Conservation (phyloP, 2,113 vertebrate species). For the Aphyosemion australe region DNA sequence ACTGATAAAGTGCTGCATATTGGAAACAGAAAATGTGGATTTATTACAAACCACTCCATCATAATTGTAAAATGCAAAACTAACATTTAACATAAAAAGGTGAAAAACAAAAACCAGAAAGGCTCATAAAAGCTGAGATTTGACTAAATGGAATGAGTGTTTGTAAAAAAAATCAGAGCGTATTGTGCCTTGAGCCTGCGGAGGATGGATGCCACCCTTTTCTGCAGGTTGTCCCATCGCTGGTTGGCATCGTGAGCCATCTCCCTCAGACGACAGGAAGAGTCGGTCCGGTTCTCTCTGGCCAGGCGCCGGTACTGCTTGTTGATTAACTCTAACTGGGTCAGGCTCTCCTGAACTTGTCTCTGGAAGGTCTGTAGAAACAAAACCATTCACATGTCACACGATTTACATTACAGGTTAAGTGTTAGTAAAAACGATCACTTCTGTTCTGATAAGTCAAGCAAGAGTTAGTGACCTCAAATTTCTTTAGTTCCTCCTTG, state of each 20-base stretch:
- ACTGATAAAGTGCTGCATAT: constrained; percentile 89
- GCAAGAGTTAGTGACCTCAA: constrained; percentile 83
- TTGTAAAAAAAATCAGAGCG: neutral
- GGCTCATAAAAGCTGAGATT: neutral
- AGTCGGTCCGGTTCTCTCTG: constrained; percentile 94
- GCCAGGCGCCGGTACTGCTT: constrained; percentile 96
- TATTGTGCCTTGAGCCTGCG: constrained; percentile 89
- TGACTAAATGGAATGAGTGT: no score
- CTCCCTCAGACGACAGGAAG: constrained; percentile 84
- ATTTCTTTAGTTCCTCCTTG: constrained; percentile 98
- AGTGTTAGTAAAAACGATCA: neutral
- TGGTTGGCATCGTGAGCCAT: constrained; percentile 94
- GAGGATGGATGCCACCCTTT: constrained; percentile 89
- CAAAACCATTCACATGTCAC: constrained; percentile 10
- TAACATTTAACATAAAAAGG: neutral
- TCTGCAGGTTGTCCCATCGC: constrained; percentile 96
- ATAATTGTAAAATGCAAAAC: neutral
- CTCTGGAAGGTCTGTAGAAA: constrained; percentile 88
- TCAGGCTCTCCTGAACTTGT: constrained; percentile 92
- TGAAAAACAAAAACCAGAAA: neutral
- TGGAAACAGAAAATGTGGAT: neutral
- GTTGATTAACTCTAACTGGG: constrained; percentile 96
- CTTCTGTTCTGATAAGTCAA: neutral
- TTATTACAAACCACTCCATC: no score
- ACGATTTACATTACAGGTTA: neutral